Conservation (phyloP, 2,888 invertebrate genomes). For the Chrysomela aeneicollis region DNA sequence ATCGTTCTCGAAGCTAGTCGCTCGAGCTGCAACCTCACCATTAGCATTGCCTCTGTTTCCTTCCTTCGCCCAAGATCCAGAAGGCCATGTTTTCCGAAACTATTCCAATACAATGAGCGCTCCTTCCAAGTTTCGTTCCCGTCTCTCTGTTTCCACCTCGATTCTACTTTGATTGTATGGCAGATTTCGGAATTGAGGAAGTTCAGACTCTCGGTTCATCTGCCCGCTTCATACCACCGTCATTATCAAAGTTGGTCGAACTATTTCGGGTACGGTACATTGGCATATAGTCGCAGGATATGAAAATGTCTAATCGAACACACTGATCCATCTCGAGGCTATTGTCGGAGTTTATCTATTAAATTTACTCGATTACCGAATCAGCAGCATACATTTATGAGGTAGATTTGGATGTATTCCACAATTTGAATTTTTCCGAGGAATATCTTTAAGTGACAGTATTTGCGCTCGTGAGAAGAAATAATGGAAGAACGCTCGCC, state of each 20-base stretch:
- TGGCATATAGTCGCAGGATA: background rate
- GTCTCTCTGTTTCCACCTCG: background rate
- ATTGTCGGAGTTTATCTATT: no score
- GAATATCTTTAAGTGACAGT: no score
- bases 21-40: no score
- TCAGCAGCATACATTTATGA: no score
- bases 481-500: no score
- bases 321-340: background rate
- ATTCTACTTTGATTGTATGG: conserved; percentile 2
- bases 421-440: no score
- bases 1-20: no score
- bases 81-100: background rate
- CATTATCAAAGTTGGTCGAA: background rate
- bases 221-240: background rate
- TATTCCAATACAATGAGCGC: background rate
- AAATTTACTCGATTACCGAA: no score
- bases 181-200: conserved; percentile 5
- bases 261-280: background rate
- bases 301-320: background rate
- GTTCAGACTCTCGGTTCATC: background rate
- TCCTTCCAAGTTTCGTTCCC: background rate
- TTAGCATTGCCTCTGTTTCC: no score
- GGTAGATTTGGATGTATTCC: no score
- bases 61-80: background rate
- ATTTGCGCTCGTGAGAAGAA: no score